Conservation (phyloP, 1,140 invertebrate genomes). For the Trichomalopsis sarcophagae region DNA sequence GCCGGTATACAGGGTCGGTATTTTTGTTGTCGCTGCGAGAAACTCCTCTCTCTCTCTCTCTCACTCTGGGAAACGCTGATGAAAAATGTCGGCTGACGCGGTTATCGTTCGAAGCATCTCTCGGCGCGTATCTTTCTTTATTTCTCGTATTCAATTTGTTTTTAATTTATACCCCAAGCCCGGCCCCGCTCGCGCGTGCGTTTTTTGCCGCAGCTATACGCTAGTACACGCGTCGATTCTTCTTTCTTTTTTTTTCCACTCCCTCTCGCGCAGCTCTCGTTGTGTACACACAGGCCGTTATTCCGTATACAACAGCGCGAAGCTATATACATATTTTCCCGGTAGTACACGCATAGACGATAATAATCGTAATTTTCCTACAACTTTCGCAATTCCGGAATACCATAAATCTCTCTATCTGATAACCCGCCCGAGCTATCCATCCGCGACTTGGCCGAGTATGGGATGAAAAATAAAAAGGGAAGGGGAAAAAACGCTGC, state of each 20-base stretch:
- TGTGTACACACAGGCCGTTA: too few relatives aligned
- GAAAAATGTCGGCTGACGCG: conserved; percentile 36
- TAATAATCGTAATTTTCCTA: background rate
- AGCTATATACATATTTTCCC: background rate
- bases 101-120: conserved; percentile 23
- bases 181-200: too few relatives aligned
- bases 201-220: too few relatives aligned
- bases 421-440: background rate
- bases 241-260: too few relatives aligned
- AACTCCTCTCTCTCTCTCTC: background rate
- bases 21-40: background rate
- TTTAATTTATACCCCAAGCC: background rate
- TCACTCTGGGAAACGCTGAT: conserved; percentile 16
- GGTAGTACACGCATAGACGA: background rate
- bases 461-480: background rate
- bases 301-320: background rate
- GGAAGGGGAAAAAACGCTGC: background rate
- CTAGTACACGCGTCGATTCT: background rate
- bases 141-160: conserved; percentile 9
- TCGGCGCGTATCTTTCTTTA: background rate
- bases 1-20: background rate
- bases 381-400: background rate
- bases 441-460: background rate
- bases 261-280: too few relatives aligned
- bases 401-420: background rate